phyloP scores from a whole-genome alignment of 2,888 invertebrate species.

The Rotaria magnacalcarata region DNA sequence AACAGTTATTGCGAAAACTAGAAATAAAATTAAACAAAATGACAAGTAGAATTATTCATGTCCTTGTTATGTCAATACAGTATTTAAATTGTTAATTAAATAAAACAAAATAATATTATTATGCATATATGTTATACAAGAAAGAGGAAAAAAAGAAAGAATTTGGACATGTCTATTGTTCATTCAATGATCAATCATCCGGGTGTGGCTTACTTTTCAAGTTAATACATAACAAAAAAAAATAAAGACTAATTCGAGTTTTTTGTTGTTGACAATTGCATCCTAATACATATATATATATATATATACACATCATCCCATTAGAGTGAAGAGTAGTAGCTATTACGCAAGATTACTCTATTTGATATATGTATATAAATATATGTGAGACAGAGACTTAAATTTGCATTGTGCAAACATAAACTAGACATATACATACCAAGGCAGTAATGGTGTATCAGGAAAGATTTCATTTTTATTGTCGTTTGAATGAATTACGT shows the following conservation, averaged over 20 bases:
- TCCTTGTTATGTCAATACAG: background rate
- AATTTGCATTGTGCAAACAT: conserved; percentile 15
- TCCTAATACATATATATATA: background rate
- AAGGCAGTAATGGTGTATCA: conserved; percentile 32
- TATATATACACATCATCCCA: background rate
- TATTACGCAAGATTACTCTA: conserved; percentile 29
- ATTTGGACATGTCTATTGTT: background rate
- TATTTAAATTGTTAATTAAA: conserved; percentile 12
- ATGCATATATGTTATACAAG: background rate
- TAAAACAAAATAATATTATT: background rate
- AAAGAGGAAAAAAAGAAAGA: background rate
- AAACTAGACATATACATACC: conserved; percentile 26
- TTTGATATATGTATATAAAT: background rate
- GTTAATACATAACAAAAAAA: background rate
- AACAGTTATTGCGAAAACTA: conserved; percentile 33
- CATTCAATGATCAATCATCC: background rate
- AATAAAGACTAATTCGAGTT: conserved; percentile 4
- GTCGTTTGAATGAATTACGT: background rate
- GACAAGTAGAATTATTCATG: background rate
- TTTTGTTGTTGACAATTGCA: conserved; percentile 13
- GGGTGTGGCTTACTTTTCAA: background rate
- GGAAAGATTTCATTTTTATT: conserved; percentile 31
- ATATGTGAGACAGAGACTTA: background rate
- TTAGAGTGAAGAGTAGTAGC: conserved; percentile 4
- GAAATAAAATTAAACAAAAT: background rate